Evolutionary conservation across 1,140 invertebrate genomes (phyloP), one percentile per base, ranked within the genome.

Genomic region (Bilobella aurantiaca): DNA sequence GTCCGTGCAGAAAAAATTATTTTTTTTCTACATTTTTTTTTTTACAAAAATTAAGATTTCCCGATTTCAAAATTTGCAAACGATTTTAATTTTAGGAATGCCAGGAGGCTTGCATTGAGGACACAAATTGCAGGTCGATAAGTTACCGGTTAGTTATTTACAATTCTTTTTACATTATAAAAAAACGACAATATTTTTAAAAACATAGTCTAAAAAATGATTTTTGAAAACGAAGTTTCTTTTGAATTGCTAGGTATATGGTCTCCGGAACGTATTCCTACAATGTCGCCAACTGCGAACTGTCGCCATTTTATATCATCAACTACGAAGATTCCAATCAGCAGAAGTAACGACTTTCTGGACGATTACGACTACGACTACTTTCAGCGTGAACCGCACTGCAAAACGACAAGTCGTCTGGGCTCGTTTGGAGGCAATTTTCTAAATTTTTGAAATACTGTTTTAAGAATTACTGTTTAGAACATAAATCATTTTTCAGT

Each of bases 351-450:
- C 34, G 71, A 70, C 23, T 73, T 70, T 59, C 57, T 70, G 3
- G 71, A 73, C 27, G 71, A 73, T 42, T 73, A 69, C 37, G 71
- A 73, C 57, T 73, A 73, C 32, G 71, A 73, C 58, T 73, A 68
- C 37, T 73, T 73, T 58, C 71, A 73, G 30, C 59, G 71, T 3
- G 71, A 73, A 53, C 69, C 68, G 2, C 66, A 70, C 46, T 73
- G 71, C 47, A 73, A 73, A 53, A 73, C 71, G 1, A 70, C 71
- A 14, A 59, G 59, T 62, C 25, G 46, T 27, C 29, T 61, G 58
- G 49, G 49, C 29, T 42, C 30, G 28, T 68, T 68, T 49, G 71
- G 71, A 58, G 71, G 71, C 69, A 46, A 63, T 46, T 57, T 34
- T 58, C 63, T 3, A 31, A 12, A 28, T 29, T 12, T 12, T 59